phyloP scores from a whole-genome alignment of 2,113 vertebrate species.

The Rynchops niger region DNA sequence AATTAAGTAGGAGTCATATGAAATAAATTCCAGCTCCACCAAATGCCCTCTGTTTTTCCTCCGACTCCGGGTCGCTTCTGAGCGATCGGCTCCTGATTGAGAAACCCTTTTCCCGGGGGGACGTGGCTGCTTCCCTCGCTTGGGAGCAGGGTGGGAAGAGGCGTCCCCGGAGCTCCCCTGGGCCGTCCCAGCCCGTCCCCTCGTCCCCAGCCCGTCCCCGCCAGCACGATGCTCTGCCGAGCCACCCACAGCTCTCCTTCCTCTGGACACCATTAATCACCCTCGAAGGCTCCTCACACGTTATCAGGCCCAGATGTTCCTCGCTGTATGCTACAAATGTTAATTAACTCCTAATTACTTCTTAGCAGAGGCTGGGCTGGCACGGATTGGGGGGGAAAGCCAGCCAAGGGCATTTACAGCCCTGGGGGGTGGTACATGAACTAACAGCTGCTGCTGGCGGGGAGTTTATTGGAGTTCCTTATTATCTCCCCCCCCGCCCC shows the following conservation, averaged over 20 bases:
- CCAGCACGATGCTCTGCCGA: fast-evolving
- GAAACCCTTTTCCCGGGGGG: background rate
- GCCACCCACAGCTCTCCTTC: background rate
- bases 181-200: background rate
- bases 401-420: conserved; percentile 42
- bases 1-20: conserved; percentile 16
- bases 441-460: background rate
- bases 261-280: conserved; percentile 13
- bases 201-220: background rate
- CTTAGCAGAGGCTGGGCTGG: conserved; percentile 41
- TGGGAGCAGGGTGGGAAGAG: background rate
- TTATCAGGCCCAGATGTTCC: conserved; percentile 72
- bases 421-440: background rate
- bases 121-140: fast-evolving
- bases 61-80: fast-evolving
- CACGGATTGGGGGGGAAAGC: background rate
- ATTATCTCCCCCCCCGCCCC: background rate
- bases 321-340: conserved; percentile 69
- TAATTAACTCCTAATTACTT: conserved; percentile 76
- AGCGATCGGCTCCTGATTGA: fast-evolving
- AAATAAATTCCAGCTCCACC: background rate
- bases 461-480: background rate
- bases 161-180: fast-evolving
- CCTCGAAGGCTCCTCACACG: background rate
- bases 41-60: background rate